Conservation (phyloP, 1,140 invertebrate species). For the Brachionus manjavacas region DNA sequence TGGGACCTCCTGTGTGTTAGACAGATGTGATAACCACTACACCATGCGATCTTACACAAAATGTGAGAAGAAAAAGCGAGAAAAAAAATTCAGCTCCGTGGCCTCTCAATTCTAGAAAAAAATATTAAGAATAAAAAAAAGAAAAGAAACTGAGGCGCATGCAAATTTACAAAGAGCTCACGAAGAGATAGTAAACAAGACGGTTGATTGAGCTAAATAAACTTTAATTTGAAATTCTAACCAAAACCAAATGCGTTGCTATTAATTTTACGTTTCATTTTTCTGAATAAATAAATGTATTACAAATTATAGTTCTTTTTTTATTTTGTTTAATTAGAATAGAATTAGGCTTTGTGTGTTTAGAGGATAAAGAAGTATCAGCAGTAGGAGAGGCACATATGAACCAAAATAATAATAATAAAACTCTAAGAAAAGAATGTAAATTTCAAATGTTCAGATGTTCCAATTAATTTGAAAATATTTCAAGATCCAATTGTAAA, state of each 20-base stretch:
- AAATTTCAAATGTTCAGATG: slow-evolving; percentile 25
- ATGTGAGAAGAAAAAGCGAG: not conserved
- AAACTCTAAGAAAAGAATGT: not conserved
- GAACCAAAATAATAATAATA: not conserved
- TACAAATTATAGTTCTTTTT: slow-evolving; percentile 10
- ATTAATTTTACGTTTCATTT: slow-evolving; percentile 26
- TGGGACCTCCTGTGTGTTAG: not conserved
- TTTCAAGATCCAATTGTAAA: slow-evolving; percentile 5
- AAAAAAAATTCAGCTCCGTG: not conserved
- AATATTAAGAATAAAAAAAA: not conserved
- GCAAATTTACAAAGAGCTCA: not conserved
- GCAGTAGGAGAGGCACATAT: slow-evolving; percentile 16
- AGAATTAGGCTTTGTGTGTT: not conserved
- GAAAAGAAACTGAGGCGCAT: not conserved
- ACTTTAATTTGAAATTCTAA: slow-evolving; percentile 30
- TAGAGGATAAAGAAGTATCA: not conserved
- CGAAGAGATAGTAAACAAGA: slow-evolving; percentile 11
- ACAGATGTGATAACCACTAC: slow-evolving; percentile 1
- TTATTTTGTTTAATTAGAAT: not conserved
- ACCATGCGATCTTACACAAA: not conserved
- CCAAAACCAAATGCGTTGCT: slow-evolving; percentile 23
- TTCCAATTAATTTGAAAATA: slow-evolving; percentile 23
- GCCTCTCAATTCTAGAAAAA: not conserved
- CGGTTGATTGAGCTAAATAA: slow-evolving; percentile 36
- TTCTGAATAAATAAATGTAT: slow-evolving; percentile 5